Conservation (phyloP, 2,113 vertebrate genomes). For the Opisthocomus hoazin region DNA sequence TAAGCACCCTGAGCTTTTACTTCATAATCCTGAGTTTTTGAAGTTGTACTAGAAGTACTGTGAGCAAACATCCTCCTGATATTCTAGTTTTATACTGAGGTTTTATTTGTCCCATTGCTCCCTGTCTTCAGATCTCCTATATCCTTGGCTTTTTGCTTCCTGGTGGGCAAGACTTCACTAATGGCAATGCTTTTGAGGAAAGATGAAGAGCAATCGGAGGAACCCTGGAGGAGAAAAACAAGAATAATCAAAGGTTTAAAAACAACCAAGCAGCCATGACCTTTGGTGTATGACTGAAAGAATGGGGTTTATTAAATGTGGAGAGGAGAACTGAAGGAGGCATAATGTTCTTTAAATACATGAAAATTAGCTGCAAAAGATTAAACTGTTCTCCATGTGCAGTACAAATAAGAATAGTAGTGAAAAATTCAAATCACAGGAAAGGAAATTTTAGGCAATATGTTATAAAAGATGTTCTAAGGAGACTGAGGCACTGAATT, state of each 20-base stretch:
- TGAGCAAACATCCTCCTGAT: not conserved
- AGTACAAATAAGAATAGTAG: not conserved
- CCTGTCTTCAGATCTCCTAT: not conserved
- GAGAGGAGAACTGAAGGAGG: not conserved
- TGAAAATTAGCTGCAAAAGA: not conserved
- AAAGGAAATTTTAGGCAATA: not conserved
- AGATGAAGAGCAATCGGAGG: not conserved
- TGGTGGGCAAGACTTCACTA: not conserved
- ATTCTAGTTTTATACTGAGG: not conserved
- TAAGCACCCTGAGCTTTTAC: not conserved
- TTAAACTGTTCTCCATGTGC: not conserved
- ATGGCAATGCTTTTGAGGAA: not conserved
- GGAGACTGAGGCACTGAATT: not conserved
- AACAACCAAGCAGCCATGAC: not conserved
- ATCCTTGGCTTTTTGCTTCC: not conserved
- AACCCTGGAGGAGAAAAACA: not conserved
- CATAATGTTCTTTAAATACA: not conserved
- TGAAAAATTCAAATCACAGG: not conserved
- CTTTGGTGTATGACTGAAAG: not conserved
- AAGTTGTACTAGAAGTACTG: not conserved
- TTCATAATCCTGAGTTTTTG: not conserved
- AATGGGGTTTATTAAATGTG: not conserved
- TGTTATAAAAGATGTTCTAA: not conserved
- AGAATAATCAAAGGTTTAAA: not conserved
- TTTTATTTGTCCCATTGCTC: not conserved